These are phyloP conservation scores for Diachasmimorpha longicaudata DNA, from an alignment of 1,140 invertebrate genomes.

Conservation along the genomic window DNA sequence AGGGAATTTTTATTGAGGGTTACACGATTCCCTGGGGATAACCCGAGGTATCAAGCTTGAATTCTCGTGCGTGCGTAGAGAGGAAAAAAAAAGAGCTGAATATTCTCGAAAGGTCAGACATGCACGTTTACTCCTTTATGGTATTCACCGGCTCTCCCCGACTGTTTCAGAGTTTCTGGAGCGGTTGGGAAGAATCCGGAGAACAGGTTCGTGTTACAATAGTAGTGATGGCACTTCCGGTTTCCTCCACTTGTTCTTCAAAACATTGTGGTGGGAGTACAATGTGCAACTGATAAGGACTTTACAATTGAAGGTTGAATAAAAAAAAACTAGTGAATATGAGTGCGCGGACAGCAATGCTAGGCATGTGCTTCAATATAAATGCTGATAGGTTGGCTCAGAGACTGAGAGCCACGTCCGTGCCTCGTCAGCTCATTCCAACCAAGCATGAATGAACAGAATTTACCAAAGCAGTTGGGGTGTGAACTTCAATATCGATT, in stretches of 20 bases:
- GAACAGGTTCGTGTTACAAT: not conserved
- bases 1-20: slow-evolving; percentile 29
- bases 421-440: slow-evolving; percentile 26
- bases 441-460: slow-evolving; percentile 24
- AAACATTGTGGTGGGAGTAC: not conserved
- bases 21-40: slow-evolving; percentile 7
- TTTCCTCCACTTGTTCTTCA: not conserved
- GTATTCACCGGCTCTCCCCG: not conserved
- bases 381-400: slow-evolving; percentile 22
- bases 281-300: not conserved
- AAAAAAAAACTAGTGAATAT: not conserved
- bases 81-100: not conserved
- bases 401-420: slow-evolving; percentile 17
- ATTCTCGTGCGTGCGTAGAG: not conserved
- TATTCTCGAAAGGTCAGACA: not conserved
- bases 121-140: not conserved
- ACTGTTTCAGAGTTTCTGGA: not conserved
- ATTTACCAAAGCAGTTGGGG: slow-evolving; percentile 20
- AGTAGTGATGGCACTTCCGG: not conserved
- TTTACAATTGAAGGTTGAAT: not conserved
- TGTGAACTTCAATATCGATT: slow-evolving; percentile 26
- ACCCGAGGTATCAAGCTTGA: not conserved
- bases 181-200: not conserved
- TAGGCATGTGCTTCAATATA: slow-evolving; percentile 14
- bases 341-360: slow-evolving; percentile 9